Evolutionary conservation across 2,888 invertebrate genomes (phyloP).

Genomic region (Cryptosula pallasiana): DNA sequence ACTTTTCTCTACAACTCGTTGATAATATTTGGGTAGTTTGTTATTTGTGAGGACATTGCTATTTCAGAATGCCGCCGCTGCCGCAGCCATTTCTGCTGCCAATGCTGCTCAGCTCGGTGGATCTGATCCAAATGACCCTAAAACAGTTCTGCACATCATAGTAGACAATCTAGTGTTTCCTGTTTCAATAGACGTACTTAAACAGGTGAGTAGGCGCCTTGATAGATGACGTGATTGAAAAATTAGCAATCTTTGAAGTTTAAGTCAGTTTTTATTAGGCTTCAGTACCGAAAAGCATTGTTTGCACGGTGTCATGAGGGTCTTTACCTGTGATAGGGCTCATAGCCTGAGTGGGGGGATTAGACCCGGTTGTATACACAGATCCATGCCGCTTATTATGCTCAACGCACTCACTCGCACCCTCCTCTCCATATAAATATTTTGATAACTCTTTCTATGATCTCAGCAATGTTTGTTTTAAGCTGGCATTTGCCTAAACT

Average conservation of each 20-base stretch:
- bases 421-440: too few species aligned
- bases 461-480: too few species aligned
- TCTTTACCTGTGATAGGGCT: too few species aligned
- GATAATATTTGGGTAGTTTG: not conserved
- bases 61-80: slow-evolving; percentile 9
- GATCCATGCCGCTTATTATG: too few species aligned
- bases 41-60: not conserved
- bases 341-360: too few species aligned
- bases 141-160: slow-evolving; percentile 87
- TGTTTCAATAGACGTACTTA: slow-evolving; percentile 92
- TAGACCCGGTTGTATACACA: too few species aligned
- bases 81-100: slow-evolving; percentile 13
- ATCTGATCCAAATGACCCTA: slow-evolving; percentile 38
- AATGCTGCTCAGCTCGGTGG: slow-evolving; percentile 5
- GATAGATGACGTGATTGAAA: not conserved
- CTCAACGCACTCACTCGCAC: too few species aligned
- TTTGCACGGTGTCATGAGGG: not conserved
- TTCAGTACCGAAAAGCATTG: not conserved
- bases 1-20: too few species aligned
- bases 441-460: too few species aligned
- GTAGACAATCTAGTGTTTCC: slow-evolving; percentile 98
- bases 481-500: too few species aligned
- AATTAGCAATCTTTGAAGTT: not conserved
- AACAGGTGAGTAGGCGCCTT: slow-evolving; percentile 63
- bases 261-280: not conserved